Base-by-base conservation (phyloP, 2,888 invertebrate species). In the Cancer borealis region DNA sequence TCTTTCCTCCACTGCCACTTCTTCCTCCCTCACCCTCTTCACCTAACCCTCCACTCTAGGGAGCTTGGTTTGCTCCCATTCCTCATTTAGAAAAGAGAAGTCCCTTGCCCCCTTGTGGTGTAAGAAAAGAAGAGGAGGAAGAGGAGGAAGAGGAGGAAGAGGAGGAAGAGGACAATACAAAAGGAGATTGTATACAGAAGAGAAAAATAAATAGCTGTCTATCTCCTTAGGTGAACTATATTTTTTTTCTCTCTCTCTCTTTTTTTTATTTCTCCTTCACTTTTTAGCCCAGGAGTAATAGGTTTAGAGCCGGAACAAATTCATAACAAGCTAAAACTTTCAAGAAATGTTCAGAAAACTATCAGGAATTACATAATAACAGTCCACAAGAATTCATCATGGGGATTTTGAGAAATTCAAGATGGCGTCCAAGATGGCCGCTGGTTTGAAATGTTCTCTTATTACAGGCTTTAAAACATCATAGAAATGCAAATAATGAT, bases 241-340 rank as follows among this genome's bases (percentile, higher is more conserved):
- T 39, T 88, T 39, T 46, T 39, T 88, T 39, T 21, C 39, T 88
- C 88, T 46, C 88, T 88, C 88, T 46, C 88, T 88, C 88, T 46
- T 45, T 88, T 45, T 4, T 26, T 26, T n/a, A 4, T 73, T 14
- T 79, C 79, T 66, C n/a, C 73, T n/a, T 66, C 39, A 39, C 2
- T 39, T 39, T 39, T 39, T 73, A 73, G 73, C 73, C 39, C 17
- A 88, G 88, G n/a, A 88, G 88, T 26, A 39, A 88, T 88, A 88
- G 10, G 88, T 88, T 88, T 12, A 88, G 30, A 88, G 4, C n/a
- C 88, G 26, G 88, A 30, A 88, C n/a, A 88, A 26, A 30, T 39
- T 39, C 39, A 39, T 39, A 39, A 39, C 39, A 39, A 39, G 39
- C 39, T 39, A 2, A 39, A 39, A 39, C 45, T 88, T 39, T 88